These are phyloP conservation scores for Mizuhopecten yessoensis DNA, from an alignment of 1,140 invertebrate species.

Conservation along the genomic window DNA sequence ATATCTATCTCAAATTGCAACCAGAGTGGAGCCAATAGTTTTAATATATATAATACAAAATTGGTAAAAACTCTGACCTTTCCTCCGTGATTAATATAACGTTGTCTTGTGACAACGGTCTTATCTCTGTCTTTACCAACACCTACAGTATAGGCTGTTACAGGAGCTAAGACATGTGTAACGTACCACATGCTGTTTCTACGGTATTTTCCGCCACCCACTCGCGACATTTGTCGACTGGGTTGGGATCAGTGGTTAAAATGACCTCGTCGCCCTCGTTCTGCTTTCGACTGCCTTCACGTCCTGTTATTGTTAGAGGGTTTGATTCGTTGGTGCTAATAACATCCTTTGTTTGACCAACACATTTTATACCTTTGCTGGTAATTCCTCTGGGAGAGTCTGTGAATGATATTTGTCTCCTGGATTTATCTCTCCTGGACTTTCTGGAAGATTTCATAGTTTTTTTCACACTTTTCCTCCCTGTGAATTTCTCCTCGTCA, in stretches of 20 bases:
- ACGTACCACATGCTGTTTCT: neutral
- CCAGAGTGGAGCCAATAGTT: no score
- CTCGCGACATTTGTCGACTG: neutral
- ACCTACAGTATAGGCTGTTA: no score
- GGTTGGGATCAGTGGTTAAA: neutral
- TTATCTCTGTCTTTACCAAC: no score
- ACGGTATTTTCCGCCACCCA: neutral
- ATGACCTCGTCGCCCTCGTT: neutral
- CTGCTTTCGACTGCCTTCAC: neutral
- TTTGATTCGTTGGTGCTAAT: neutral
- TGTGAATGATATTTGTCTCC: slow-evolving; percentile 16
- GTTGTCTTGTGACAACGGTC: no score
- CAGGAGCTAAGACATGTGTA: no score
- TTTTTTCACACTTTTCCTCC: neutral
- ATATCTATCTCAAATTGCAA: no score
- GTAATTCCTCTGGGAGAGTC: neutral
- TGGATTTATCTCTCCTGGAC: neutral
- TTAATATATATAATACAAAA: no score
- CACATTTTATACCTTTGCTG: neutral
- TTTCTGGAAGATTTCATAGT: neutral
- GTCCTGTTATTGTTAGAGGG: neutral
- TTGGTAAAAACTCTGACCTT: no score
- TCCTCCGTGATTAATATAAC: no score
- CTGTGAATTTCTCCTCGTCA: neutral
- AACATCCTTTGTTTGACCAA: neutral